These are phyloP conservation scores for Lycodopsis pacificus DNA, from an alignment of 2,797 vertebrate genomes.

Conservation along the genomic window DNA sequence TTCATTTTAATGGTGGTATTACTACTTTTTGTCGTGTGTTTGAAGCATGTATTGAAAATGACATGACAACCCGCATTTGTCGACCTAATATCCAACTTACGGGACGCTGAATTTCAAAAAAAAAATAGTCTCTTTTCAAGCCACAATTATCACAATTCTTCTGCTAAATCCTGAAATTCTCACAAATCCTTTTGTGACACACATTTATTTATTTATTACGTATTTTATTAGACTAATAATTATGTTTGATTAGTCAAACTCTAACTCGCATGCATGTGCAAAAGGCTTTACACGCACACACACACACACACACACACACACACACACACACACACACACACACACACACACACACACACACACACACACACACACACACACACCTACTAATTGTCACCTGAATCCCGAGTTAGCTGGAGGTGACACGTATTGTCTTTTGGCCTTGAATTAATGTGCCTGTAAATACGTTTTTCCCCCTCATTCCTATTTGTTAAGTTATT, in stretches of 20 bases:
- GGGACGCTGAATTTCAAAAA: neutral
- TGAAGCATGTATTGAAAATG: neutral
- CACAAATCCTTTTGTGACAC: neutral
- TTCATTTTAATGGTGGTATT: no score
- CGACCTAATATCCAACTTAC: neutral
- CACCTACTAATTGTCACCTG: constrained; percentile 70
- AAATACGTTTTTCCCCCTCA: constrained; percentile 66
- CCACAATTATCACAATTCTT: neutral
- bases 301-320: constrained; percentile 24
- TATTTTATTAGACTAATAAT: constrained; percentile 22
- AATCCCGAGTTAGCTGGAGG: constrained; percentile 70
- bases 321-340: constrained; percentile 15
- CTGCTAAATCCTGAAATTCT: neutral
- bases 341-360: constrained; percentile 27
- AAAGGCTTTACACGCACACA: constrained; percentile 6
- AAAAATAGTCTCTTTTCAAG: neutral
- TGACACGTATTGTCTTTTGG: constrained; percentile 77
- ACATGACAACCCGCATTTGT: neutral
- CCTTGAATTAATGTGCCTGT: constrained; percentile 77
- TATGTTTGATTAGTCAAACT: constrained; percentile 25
- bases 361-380: constrained; percentile 16
- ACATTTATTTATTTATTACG: neutral
- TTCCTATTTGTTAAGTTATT: constrained; percentile 83
- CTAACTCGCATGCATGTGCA: constrained; percentile 5
- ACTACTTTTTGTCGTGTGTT: neutral